phyloP scores from a whole-genome alignment of 2,888 invertebrate species.

The Volucella bombylans region DNA sequence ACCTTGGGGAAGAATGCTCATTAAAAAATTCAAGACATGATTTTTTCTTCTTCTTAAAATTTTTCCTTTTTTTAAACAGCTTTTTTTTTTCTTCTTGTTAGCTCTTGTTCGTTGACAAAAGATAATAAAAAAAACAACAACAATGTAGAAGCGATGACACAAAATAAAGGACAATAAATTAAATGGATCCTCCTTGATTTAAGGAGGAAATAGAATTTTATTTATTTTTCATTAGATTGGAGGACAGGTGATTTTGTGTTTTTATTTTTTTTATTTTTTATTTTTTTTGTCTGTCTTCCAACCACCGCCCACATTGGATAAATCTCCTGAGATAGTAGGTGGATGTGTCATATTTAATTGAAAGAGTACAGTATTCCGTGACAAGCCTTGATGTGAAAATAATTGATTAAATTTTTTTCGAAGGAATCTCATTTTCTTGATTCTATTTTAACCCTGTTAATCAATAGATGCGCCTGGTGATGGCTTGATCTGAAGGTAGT shows the following conservation, averaged over 20 bases:
- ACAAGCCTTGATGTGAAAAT: no score
- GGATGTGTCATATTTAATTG: no score
- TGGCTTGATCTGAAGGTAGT: no score
- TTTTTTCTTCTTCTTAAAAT: slow-evolving; percentile 9
- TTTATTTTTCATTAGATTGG: slow-evolving; percentile 26
- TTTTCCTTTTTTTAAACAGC: no score
- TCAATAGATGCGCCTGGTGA: no score
- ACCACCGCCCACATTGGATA: neutral
- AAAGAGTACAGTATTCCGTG: no score
- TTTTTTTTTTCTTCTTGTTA: slow-evolving; percentile 7
- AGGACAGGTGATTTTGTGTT: neutral
- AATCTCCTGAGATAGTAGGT: no score
- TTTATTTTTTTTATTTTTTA: slow-evolving; percentile 9
- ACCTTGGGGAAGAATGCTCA: slow-evolving; percentile 49
- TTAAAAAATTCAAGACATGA: slow-evolving; percentile 57
- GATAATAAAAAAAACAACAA: slow-evolving; percentile 2
- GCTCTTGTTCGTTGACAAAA: slow-evolving; percentile 3
- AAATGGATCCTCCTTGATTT: slow-evolving; percentile 12
- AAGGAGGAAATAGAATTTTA: slow-evolving; percentile 14
- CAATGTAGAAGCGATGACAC: neutral
- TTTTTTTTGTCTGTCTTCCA: neutral
- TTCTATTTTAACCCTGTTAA: no score
- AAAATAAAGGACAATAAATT: slow-evolving; percentile 8
- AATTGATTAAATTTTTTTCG: no score
- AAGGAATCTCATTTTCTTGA: no score